Conservation (phyloP, 1,140 invertebrate genomes). For the Procambarus virginalis region DNA sequence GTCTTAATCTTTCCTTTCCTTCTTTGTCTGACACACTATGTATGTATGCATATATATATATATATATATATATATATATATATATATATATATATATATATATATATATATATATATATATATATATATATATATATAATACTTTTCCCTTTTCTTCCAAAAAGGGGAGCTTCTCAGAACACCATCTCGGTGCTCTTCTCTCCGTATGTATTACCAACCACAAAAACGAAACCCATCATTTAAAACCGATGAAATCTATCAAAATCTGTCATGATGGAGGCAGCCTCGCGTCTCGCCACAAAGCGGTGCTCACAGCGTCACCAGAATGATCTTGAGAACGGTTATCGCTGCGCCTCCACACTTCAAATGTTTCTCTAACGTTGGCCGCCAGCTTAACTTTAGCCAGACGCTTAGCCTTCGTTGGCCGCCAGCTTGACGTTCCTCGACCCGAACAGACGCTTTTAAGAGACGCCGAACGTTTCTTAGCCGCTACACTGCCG, state of each 20-base stretch:
- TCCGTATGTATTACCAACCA: neutral
- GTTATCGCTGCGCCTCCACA: neutral
- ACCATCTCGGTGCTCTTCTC: neutral
- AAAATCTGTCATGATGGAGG: slow-evolving; percentile 11
- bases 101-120: no score
- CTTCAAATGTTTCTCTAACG: neutral
- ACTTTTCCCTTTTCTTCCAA: neutral
- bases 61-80: no score
- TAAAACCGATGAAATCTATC: slow-evolving; percentile 26
- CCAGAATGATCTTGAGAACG: neutral
- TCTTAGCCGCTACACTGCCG: no score
- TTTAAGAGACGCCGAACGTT: no score
- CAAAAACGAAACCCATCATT: slow-evolving; percentile 11
- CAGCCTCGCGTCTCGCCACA: neutral
- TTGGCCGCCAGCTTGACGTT: neutral
- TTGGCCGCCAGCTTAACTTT: no score
- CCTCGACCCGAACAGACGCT: no score
- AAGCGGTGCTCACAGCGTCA: neutral
- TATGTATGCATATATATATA: no score
- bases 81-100: no score
- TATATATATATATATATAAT: no score
- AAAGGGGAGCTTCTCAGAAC: neutral
- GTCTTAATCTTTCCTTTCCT: no score
- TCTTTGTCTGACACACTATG: no score
- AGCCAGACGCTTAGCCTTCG: no score